These are phyloP conservation scores for Drosophila kokeensis DNA, from an alignment of 2,888 invertebrate genomes.

Conservation along the genomic window DNA sequence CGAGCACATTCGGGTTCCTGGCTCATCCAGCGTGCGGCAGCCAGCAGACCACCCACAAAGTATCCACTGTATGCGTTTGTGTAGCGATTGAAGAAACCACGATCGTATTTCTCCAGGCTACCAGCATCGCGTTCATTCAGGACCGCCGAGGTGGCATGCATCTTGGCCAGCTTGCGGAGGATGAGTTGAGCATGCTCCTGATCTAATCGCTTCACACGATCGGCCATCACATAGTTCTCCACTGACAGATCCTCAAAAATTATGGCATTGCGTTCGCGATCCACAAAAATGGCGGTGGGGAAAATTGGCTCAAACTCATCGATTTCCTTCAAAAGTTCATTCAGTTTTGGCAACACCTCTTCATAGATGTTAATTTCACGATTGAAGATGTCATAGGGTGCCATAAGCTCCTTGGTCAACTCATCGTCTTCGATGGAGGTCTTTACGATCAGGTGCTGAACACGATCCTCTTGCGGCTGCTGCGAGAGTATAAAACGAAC, in stretches of 20 bases:
- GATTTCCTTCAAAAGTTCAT: conserved; percentile 68
- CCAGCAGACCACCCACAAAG: conserved; percentile 79
- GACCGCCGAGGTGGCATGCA: conserved; percentile 86
- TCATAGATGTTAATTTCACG: conserved; percentile 84
- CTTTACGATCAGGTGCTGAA: conserved; percentile 74
- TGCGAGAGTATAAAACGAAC: conserved; percentile 56
- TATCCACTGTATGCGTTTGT: conserved; percentile 81
- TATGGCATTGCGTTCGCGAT: conserved; percentile 75
- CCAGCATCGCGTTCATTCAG: conserved; percentile 82
- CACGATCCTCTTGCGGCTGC: conserved; percentile 21
- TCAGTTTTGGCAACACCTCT: conserved; percentile 80
- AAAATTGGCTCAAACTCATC: conserved; percentile 77
- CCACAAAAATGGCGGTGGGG: conserved; percentile 79
- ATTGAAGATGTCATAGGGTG: conserved; percentile 82
- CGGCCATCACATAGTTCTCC: conserved; percentile 78
- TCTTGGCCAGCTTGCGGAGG: conserved; percentile 85
- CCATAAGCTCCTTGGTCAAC: conserved; percentile 74
- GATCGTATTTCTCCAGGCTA: conserved; percentile 77
- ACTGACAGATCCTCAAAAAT: conserved; percentile 83
- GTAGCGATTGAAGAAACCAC: conserved; percentile 83
- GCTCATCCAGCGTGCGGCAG: conserved; percentile 78
- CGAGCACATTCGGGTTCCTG: conserved; percentile 61
- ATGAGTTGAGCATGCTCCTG: conserved; percentile 84
- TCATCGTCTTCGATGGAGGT: conserved; percentile 81
- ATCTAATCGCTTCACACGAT: conserved; percentile 83